Conservation (phyloP, 2,888 invertebrate genomes). For the Sminthurinus aureus region DNA sequence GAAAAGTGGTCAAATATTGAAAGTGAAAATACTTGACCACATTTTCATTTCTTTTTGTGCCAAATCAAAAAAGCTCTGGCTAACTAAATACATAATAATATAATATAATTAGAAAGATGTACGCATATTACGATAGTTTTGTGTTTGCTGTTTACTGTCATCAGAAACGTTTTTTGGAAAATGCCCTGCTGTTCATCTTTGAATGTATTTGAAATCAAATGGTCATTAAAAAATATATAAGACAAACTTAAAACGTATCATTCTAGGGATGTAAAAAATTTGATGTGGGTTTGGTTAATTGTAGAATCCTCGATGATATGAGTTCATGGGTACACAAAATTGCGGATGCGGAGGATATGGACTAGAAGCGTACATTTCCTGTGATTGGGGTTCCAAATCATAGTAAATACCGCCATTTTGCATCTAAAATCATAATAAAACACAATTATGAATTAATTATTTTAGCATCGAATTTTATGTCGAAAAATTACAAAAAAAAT, state of each 20-base stretch:
- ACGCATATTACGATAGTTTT: background rate
- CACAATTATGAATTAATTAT: conserved; percentile 3
- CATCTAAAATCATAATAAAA: conserved; percentile 78
- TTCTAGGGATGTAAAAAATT: too few species aligned
- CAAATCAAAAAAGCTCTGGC: too few species aligned
- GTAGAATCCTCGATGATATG: conserved; percentile 41
- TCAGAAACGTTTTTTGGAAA: too few species aligned
- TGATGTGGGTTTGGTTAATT: too few species aligned
- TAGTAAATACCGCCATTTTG: conserved; percentile 85
- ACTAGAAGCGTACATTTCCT: conserved; percentile 58
- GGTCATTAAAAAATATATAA: too few species aligned
- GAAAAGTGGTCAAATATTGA: too few species aligned
- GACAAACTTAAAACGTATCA: too few species aligned
- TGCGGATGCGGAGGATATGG: conserved; percentile 54
- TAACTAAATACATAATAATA: background rate
- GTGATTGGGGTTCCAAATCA: conserved; percentile 71
- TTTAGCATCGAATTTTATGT: background rate
- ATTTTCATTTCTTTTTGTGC: too few species aligned
- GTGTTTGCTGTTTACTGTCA: too few species aligned
- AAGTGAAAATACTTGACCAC: too few species aligned
- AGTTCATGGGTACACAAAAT: conserved; percentile 57
- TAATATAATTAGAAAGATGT: background rate
- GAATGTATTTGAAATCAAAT: too few species aligned
- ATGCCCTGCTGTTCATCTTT: too few species aligned
- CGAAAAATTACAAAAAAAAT: background rate